Base-by-base conservation (phyloP, 35 echinoderm and acorn worm genomes). In the Lytechinus variegatus region DNA sequence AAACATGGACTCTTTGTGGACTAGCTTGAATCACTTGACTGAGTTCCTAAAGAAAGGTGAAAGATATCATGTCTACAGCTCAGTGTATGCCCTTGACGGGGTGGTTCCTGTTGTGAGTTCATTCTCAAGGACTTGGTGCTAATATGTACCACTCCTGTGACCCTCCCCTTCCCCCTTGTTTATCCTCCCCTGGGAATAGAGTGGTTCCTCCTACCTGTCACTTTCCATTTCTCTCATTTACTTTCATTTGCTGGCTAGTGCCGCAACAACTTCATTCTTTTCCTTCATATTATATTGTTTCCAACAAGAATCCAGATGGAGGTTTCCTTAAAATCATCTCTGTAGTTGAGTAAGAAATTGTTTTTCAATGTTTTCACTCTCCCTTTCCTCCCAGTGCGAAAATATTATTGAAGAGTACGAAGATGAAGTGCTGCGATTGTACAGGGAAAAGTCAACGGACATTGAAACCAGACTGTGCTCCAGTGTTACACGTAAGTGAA, bases 361-460 rank as follows among this genome's bases (percentile, higher is more conserved):
- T 90, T 90, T 90, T 44, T 19, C 5, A n/a, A 51, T 89, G 88
- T 54, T 93, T 54, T 57, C 53, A 19, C 92, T 93, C 27, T 57
- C 52, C 27, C 53, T 57, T 28, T 93, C 53, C 27, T 57, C 55
- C 52, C 54, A 93, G 92, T 93, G 92, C 27, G 92, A 93, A 93
- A 93, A 93, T 57, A 93, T 93, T 11, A 54, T 93, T 57, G 92
- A 93, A 93, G 92, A 93, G 10, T 57, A 93, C 52, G 92, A 93
- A 57, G 92, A 93, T 16, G 92, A 93, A 3, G 27, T 93, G 54
- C 27, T 93, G 92, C 4, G 92, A 57, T 57, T 57, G 55, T 93
- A 55, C 92, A 57, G 55, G 92, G 92, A 93, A 93, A 57, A 57
- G 54, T 55, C n/a, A 10, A 27, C 52, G 53, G 92, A 93, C 55